These are phyloP conservation scores for Brachystomella parvula DNA, from an alignment of 1,140 invertebrate species.

Conservation along the genomic window DNA sequence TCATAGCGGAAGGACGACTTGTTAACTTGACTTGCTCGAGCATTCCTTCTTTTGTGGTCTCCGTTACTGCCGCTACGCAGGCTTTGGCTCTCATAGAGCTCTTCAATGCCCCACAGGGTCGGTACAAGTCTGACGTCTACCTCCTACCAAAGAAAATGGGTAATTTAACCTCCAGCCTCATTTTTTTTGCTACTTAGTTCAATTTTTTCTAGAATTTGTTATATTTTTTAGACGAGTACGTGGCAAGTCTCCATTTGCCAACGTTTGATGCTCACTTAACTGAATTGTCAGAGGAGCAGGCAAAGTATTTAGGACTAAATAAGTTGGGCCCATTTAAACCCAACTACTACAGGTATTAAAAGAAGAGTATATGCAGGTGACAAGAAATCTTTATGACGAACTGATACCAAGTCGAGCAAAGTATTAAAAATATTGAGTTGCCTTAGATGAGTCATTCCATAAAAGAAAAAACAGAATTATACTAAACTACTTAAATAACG, in stretches of 20 bases:
- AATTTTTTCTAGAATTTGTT: conserved; percentile 5
- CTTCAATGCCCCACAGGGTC: conserved; percentile 84
- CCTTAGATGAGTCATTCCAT: conserved; percentile 11
- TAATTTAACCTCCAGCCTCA: conserved; percentile 41
- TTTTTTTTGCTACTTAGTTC: neutral
- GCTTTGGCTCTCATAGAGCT: conserved; percentile 91
- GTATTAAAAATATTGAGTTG: conserved; percentile 8
- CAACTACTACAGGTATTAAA: conserved; percentile 82
- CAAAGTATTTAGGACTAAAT: conserved; percentile 93
- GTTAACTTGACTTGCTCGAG: conserved; percentile 95
- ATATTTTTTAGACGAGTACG: conserved; percentile 77
- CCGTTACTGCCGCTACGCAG: conserved; percentile 89
- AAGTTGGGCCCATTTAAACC: conserved; percentile 81
- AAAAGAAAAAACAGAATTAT: no score
- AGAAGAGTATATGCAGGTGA: neutral
- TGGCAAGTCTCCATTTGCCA: conserved; percentile 87
- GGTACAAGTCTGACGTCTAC: conserved; percentile 96
- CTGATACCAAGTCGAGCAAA: neutral
- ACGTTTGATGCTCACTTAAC: conserved; percentile 96
- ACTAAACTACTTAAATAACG: no score
- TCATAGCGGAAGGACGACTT: conserved; percentile 87
- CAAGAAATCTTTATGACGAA: neutral
- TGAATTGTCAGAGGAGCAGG: conserved; percentile 91
- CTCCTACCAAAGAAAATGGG: conserved; percentile 97
- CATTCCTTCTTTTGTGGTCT: conserved; percentile 93